phyloP scores from a whole-genome alignment of 2,888 invertebrate species.

The Taphrorychus bicolor region DNA sequence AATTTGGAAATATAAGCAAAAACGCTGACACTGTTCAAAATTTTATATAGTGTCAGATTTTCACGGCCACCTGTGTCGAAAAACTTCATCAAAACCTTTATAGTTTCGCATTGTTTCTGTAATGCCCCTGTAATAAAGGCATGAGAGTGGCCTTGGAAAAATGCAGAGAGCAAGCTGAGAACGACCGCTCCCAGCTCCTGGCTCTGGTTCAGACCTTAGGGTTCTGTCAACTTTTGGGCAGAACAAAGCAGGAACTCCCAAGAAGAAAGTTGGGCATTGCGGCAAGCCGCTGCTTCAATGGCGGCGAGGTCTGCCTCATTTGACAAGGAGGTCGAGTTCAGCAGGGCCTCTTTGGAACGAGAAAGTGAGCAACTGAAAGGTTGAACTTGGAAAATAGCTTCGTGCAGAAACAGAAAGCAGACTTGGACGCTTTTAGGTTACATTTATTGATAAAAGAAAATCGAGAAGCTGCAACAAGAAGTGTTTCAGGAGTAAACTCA shows the following conservation, averaged over 20 bases:
- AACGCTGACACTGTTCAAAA: no score
- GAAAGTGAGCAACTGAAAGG: slow-evolving; percentile 64
- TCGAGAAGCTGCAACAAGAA: not conserved
- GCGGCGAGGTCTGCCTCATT: slow-evolving; percentile 69
- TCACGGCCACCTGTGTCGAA: no score
- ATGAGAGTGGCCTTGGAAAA: slow-evolving; percentile 65
- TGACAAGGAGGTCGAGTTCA: slow-evolving; percentile 67
- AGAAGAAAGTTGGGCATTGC: slow-evolving; percentile 58
- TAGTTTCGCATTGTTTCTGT: no score
- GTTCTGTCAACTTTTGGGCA: no score
- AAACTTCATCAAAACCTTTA: no score
- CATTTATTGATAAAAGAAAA: no score
- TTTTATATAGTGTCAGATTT: no score
- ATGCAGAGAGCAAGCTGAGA: slow-evolving; percentile 65
- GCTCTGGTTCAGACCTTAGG: slow-evolving; percentile 64
- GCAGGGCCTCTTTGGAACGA: slow-evolving; percentile 64
- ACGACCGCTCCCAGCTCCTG: slow-evolving; percentile 64
- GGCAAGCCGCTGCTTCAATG: slow-evolving; percentile 68
- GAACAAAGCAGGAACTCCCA: slow-evolving; percentile 64
- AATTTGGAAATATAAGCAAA: no score
- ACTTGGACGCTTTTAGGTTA: slow-evolving; percentile 52
- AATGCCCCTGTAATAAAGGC: no score
- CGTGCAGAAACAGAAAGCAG: slow-evolving; percentile 52
- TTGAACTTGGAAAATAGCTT: slow-evolving; percentile 56
- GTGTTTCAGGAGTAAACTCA: slow-evolving; percentile 50